These are phyloP conservation scores for Phallusia fumigata DNA, from an alignment of 23 tunicate species.

Conservation along the genomic window DNA sequence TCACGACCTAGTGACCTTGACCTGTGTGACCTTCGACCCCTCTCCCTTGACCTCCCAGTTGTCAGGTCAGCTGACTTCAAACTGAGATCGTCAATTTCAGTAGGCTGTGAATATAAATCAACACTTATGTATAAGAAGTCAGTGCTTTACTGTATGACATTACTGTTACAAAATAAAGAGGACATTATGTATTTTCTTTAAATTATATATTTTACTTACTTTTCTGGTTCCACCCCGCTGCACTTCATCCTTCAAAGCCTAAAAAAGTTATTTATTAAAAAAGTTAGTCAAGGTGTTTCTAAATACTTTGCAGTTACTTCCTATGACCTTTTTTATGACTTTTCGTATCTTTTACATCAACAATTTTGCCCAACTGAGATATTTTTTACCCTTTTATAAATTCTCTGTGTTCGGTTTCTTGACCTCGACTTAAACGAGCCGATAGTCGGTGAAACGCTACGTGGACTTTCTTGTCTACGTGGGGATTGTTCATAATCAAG, in stretches of 20 bases:
- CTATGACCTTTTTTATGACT: no score
- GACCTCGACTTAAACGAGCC: constrained; percentile 23
- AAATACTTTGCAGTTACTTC: no score
- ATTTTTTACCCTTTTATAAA: constrained; percentile 30
- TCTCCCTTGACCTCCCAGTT: constrained; percentile 9
- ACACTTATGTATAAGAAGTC: no score
- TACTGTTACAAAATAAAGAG: no score
- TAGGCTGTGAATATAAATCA: neutral
- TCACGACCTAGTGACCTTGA: constrained; percentile 46
- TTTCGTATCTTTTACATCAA: no score
- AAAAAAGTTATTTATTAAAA: neutral
- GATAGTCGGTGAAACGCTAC: neutral
- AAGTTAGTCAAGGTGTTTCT: no score
- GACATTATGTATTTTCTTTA: no score
- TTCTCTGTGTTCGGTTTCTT: constrained; percentile 27
- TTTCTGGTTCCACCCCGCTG: constrained; percentile 19
- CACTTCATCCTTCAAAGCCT: constrained; percentile 60
- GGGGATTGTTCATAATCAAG: neutral
- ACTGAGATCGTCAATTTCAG: neutral
- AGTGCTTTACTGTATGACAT: no score
- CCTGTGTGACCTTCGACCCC: constrained; percentile 26
- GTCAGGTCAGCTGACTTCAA: constrained; percentile 22
- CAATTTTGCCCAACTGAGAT: no score
- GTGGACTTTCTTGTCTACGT: constrained; percentile 9
- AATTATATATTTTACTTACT: neutral